phyloP scores from a whole-genome alignment of 2,797 vertebrate genomes.

The Crocodylus rhombifer region DNA sequence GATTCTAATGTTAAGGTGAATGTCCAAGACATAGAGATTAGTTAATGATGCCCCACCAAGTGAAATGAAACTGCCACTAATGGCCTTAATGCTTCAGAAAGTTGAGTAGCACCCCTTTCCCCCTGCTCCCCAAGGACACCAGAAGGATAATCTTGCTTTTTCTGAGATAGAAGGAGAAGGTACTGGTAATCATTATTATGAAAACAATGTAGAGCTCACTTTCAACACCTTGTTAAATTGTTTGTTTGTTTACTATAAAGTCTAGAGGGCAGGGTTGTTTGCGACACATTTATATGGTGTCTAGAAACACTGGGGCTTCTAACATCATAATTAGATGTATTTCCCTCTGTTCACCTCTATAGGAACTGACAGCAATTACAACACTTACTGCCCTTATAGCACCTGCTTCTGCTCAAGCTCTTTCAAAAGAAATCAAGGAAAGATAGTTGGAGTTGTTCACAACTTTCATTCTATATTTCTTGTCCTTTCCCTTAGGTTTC shows the following conservation, averaged over 20 bases:
- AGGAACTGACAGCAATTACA: background rate
- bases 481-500: background rate
- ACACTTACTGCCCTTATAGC: background rate
- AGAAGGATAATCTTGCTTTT: background rate
- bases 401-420: background rate
- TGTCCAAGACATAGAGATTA: background rate
- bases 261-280: background rate
- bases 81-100: background rate
- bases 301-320: background rate
- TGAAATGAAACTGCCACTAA: background rate
- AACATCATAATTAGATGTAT: background rate
- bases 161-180: background rate
- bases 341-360: fast-evolving
- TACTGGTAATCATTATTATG: background rate
- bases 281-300: background rate
- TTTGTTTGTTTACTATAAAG: background rate
- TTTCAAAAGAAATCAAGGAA: background rate
- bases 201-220: background rate
- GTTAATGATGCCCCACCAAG: background rate
- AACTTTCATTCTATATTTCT: background rate
- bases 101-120: background rate
- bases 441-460: background rate
- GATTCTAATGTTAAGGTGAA: background rate
- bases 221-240: background rate
- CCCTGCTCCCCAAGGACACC: too few species aligned